Base-by-base conservation (phyloP, 2,797 vertebrate species). In the Hephaestus fuliginosus region DNA sequence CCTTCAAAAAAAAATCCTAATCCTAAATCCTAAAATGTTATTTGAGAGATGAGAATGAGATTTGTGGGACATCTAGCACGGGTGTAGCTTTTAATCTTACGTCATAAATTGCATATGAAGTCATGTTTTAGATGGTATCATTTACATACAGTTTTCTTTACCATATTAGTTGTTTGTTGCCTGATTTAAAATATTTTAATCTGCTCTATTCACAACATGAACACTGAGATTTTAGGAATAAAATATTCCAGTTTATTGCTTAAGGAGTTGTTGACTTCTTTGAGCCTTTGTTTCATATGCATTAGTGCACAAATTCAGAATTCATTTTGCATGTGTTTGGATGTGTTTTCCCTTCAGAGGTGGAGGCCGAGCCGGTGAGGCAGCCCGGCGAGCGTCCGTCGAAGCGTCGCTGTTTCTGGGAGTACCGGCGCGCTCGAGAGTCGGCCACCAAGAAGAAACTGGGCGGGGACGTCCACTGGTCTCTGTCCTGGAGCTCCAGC, bases 331-430 rank as follows among this genome's bases (percentile, higher is more conserved):
- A 36, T 74, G 55, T 58, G 1, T 61, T 22, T 74, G 20, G 39
- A 6, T 52, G 10, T 71, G 14, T 25, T 25, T 4, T 65, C 9
- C 48, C 36, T 48, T 3, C 82, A 93, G 94, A 94, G 82, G 90
- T 74, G 70, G 95, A 94, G 70, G 87, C 88, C 0, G 91, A 93
- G 78, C 88, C 91, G 0, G 86, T 46, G 41, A 73, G 82, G 63
- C 84, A 80, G 44, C 66, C 80, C 0, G 93, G 91, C 1, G 91
- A 91, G 83, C 91, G 94, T 0, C 92, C 92, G 0, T 70, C 89
- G 0, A 95, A 95, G 83, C 92, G 94, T 0, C 92, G 94, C 57
- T 95, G 94, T 10, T 95, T 95, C 89, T 95, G 95, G 95, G 95
- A 95, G 85, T 95, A 95, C 88, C 82, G 93, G 1, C 91, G 92